These are phyloP conservation scores for Helleia helle DNA, from an alignment of 2,888 invertebrate genomes.

Conservation along the genomic window DNA sequence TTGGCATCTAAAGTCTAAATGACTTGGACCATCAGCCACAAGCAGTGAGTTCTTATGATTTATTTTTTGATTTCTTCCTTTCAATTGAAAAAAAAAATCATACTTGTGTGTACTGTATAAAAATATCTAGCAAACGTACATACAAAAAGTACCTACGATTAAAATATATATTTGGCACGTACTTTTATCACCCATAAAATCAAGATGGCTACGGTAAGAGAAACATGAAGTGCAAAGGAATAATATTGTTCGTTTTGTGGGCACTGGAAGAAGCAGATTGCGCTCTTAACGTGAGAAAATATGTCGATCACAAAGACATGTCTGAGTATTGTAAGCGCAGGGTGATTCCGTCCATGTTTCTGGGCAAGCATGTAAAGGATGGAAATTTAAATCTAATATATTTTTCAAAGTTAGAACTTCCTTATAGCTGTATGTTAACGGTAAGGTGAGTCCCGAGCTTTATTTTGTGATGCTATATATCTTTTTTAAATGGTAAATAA, in stretches of 20 bases:
- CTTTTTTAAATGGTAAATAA: too few species aligned
- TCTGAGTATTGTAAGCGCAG: slow-evolving; percentile 54
- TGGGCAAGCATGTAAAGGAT: slow-evolving; percentile 43
- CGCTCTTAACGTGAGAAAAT: slow-evolving; percentile 23
- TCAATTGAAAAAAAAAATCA: too few species aligned
- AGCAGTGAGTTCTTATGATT: too few species aligned
- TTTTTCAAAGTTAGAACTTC: slow-evolving; percentile 44
- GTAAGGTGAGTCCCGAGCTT: slow-evolving; percentile 43
- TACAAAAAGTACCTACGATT: too few species aligned
- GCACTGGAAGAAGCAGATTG: slow-evolving; percentile 15
- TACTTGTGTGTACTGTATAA: not conserved
- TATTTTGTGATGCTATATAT: too few species aligned
- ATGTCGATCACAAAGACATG: slow-evolving; percentile 44
- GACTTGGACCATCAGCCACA: too few species aligned
- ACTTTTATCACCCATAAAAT: slow-evolving; percentile 1
- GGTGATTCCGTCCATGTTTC: slow-evolving; percentile 51
- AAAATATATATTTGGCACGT: too few species aligned
- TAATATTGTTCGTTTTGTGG: slow-evolving; percentile 7
- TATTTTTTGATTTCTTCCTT: too few species aligned
- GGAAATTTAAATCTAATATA: slow-evolving; percentile 47
- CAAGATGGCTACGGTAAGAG: slow-evolving; percentile 13
- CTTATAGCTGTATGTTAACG: slow-evolving; percentile 53
- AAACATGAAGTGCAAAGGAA: slow-evolving; percentile 12
- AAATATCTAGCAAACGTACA: too few species aligned
- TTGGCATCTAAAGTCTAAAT: too few species aligned